Conservation (phyloP, 2,797 vertebrate species). For the Scleropages formosus region DNA sequence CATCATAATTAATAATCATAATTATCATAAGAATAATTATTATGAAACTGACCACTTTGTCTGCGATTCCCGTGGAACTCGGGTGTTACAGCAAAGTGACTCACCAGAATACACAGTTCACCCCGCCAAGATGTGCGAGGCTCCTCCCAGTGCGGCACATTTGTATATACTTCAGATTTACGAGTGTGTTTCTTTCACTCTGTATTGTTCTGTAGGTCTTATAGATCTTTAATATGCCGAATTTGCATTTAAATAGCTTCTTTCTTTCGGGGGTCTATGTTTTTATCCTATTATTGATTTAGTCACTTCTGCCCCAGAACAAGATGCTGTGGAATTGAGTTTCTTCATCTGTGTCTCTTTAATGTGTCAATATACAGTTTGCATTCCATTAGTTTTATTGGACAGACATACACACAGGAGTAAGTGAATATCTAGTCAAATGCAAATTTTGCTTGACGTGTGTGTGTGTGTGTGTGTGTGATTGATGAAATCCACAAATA, state of each 20-base stretch:
- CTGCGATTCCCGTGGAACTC: background rate
- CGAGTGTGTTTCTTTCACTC: constrained; percentile 72
- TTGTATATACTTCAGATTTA: constrained; percentile 71
- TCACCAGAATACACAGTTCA: background rate
- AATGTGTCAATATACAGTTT: too few species aligned
- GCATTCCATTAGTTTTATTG: too few species aligned
- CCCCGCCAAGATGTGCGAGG: background rate
- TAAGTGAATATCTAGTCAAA: too few species aligned
- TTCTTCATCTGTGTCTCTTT: background rate
- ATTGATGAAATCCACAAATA: too few species aligned
- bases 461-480: too few species aligned
- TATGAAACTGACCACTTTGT: too few species aligned
- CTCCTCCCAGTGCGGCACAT: constrained; percentile 21
- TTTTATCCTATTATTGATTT: constrained; percentile 9
- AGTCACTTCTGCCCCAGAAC: background rate
- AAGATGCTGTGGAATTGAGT: background rate
- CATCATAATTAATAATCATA: too few species aligned
- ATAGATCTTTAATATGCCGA: constrained; percentile 65
- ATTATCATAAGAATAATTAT: too few species aligned
- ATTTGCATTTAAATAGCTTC: constrained; percentile 24
- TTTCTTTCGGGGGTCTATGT: background rate
- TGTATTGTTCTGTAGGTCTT: constrained; percentile 70
- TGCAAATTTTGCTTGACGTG: too few species aligned
- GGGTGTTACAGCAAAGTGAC: too few species aligned
- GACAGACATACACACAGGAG: too few species aligned